Percentiles rank a stretch among this genome's conserved stretches.
These are phyloP conservation scores for Pyralis farinalis DNA, from an alignment of 2,888 invertebrate genomes.

Conservation along the genomic window DNA sequence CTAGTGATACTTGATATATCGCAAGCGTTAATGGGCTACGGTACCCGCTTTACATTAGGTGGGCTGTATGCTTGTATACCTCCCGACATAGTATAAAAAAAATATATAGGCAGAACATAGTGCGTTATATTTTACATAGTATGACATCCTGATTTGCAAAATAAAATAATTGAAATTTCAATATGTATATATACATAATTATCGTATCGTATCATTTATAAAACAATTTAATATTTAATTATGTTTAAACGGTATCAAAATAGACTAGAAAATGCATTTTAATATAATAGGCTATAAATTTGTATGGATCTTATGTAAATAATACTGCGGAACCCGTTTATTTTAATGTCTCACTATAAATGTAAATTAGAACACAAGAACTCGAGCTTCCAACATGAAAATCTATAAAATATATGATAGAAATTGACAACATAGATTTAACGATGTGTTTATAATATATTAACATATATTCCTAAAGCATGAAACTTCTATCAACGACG, in stretches of 20 bases:
- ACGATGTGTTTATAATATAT: not conserved
- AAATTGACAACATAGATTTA: not conserved
- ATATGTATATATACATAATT: too few relatives aligned
- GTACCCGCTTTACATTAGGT: too few relatives aligned
- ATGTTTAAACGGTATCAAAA: not conserved
- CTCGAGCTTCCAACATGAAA: not conserved
- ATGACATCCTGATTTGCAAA: too few relatives aligned
- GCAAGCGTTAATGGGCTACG: too few relatives aligned
- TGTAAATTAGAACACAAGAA: slow-evolving; percentile 21
- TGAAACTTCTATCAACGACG: too few relatives aligned
- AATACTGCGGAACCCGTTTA: slow-evolving; percentile 1
- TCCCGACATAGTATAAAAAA: too few relatives aligned
- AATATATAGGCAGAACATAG: too few relatives aligned
- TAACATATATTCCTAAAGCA: too few relatives aligned
- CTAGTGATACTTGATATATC: too few relatives aligned
- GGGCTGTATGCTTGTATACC: too few relatives aligned
- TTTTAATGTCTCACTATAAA: slow-evolving; percentile 20
- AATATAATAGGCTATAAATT: not conserved
- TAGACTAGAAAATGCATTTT: not conserved
- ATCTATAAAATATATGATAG: not conserved
- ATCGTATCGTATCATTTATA: not conserved
- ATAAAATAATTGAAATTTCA: too few relatives aligned
- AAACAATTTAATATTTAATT: not conserved
- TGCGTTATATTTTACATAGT: too few relatives aligned
- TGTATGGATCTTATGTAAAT: slow-evolving; percentile 4